A percentile compares a stretch with the other conserved stretches of the same genome.
Conservation (phyloP, 2,113 vertebrate genomes). For the Lampris incognitus region DNA sequence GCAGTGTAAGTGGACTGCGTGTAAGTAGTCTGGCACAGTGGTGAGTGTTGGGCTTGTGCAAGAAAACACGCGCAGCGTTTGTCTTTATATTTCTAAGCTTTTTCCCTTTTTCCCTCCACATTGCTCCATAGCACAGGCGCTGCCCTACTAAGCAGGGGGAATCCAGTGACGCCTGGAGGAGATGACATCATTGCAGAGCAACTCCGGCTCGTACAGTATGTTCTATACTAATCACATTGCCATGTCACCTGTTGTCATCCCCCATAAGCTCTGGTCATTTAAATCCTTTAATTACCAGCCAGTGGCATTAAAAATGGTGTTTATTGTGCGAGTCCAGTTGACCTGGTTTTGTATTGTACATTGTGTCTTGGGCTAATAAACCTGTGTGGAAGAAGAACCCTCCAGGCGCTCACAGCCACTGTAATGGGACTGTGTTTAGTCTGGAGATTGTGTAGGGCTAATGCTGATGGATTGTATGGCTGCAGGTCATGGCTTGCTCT, state of each 20-base stretch:
- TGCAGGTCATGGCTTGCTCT: constrained; percentile 81
- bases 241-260: constrained; percentile 68
- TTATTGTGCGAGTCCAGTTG: constrained; percentile 65
- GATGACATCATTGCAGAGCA: constrained; percentile 73
- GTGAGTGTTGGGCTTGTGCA: constrained; percentile 52
- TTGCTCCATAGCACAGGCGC: constrained; percentile 12
- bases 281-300: constrained; percentile 72
- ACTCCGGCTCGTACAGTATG: constrained; percentile 51
- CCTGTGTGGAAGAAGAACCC: constrained; percentile 73
- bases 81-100: constrained; percentile 43
- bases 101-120: constrained; percentile 10
- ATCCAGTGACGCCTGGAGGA: constrained; percentile 47
- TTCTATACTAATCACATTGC: constrained; percentile 69
- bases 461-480: constrained; percentile 84
- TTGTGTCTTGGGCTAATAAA: constrained; percentile 81
- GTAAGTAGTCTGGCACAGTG: constrained; percentile 32
- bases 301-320: constrained; percentile 65
- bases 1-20: constrained; percentile 17
- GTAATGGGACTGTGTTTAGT: constrained; percentile 87
- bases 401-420: constrained; percentile 66
- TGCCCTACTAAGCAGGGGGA: constrained; percentile 48
- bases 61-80: constrained; percentile 50
- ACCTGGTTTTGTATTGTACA: constrained; percentile 64
- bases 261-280: constrained; percentile 56
- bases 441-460: constrained; percentile 79